A percentile compares a stretch with the other conserved stretches of the same genome.
These are phyloP conservation scores for Papilio protenor DNA, from an alignment of 2,888 invertebrate species.

Conservation along the genomic window DNA sequence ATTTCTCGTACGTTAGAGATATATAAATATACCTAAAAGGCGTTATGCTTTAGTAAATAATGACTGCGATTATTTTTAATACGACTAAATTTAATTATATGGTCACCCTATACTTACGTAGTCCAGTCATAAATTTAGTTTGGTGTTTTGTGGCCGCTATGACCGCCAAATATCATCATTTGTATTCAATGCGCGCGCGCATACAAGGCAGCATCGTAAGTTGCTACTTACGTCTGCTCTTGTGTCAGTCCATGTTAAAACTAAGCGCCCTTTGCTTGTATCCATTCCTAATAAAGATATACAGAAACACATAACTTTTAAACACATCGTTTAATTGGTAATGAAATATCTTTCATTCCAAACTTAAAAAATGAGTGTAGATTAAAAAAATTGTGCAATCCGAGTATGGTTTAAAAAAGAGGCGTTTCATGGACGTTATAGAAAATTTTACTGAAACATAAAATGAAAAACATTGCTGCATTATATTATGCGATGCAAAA, in stretches of 20 bases:
- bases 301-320: not conserved
- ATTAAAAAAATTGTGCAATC: not conserved
- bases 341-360: not conserved
- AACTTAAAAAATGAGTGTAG: not conserved
- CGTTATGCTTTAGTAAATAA: not conserved
- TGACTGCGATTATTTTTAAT: not conserved
- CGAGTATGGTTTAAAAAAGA: not conserved
- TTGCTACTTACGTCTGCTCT: conserved; percentile 59
- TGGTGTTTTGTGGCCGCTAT: conserved; percentile 61
- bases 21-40: no score
- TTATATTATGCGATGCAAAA: no score
- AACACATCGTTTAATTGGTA: not conserved
- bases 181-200: conserved; percentile 63
- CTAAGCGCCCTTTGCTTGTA: conserved; percentile 34
- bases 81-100: not conserved
- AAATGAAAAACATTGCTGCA: not conserved
- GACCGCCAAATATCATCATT: conserved; percentile 76
- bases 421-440: not conserved
- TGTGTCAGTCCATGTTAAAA: conserved; percentile 48
- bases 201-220: conserved; percentile 58
- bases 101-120: conserved; percentile 37
- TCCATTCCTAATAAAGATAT: conserved; percentile 3
- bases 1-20: not conserved
- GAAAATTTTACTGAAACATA: not conserved
- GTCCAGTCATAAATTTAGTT: conserved; percentile 65